Percentiles rank a stretch among this genome's conserved stretches.
Conservation (phyloP, 2,888 invertebrate genomes). For the Erebia aethiops region DNA sequence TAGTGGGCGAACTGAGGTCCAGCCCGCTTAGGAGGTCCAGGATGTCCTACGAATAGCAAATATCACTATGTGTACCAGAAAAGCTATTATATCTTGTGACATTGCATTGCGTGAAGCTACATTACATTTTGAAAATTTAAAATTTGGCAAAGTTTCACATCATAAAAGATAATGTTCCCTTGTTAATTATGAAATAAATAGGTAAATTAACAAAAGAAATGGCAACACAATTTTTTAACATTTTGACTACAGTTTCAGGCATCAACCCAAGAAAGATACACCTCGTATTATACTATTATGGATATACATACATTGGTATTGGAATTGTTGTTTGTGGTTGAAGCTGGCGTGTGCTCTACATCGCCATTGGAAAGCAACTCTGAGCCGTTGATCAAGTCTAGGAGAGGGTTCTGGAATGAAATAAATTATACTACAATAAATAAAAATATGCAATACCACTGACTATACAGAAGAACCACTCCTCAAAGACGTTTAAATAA, state of each 20-base stretch:
- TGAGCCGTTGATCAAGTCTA: constrained; percentile 92
- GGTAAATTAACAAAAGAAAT: too few species aligned
- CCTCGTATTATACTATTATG: not conserved
- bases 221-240: too few species aligned
- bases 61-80: not conserved
- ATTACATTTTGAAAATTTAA: too few species aligned
- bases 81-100: not conserved
- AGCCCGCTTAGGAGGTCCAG: constrained; percentile 92
- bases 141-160: too few species aligned
- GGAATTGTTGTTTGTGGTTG: constrained; percentile 57
- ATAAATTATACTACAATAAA: not conserved
- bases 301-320: constrained; percentile 55
- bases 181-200: too few species aligned
- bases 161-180: too few species aligned
- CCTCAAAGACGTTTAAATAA: too few species aligned
- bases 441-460: too few species aligned
- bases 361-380: constrained; percentile 83
- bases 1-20: constrained; percentile 76
- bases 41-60: constrained; percentile 85
- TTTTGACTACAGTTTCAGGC: too few species aligned
- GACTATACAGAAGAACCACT: too few species aligned
- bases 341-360: constrained; percentile 65
- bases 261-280: too few species aligned
- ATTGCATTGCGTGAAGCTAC: too few species aligned
- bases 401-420: constrained; percentile 88